Evolutionary conservation across 2,888 invertebrate genomes (phyloP).

Genomic region (Pristionchus arcanus): DNA sequence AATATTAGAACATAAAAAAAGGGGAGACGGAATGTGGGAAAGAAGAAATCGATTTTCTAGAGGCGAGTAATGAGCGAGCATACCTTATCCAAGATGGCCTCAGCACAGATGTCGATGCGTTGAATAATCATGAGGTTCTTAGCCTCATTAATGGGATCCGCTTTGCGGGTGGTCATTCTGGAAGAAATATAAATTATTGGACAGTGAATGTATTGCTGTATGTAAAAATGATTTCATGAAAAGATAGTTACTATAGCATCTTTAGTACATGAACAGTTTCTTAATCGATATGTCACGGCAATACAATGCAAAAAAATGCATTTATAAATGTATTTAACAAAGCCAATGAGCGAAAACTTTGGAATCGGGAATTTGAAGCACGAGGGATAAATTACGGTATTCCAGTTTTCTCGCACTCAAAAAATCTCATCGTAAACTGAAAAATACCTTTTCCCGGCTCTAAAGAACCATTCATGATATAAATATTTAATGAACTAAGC

Average conservation of each 20-base stretch:
- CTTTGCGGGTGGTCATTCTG: conserved; percentile 17
- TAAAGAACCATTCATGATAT: too few relatives aligned
- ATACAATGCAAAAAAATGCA: not conserved
- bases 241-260: not conserved
- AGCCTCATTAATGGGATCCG: conserved; percentile 54
- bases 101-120: conserved; percentile 72
- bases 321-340: not conserved
- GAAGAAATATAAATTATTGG: not conserved
- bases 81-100: conserved; percentile 68
- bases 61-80: not conserved
- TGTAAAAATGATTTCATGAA: not conserved
- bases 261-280: not conserved
- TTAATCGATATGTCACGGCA: not conserved
- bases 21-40: not conserved
- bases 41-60: not conserved
- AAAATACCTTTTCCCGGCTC: not conserved
- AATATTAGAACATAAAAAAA: not conserved
- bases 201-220: not conserved
- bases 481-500: too few relatives aligned
- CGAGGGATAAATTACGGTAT: not conserved
- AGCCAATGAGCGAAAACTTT: not conserved
- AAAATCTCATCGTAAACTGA: not conserved
- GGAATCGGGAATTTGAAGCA: not conserved
- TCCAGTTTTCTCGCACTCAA: not conserved
- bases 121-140: conserved; percentile 69